These are phyloP conservation scores for Hephaestus fuliginosus DNA, from an alignment of 2,797 vertebrate species.

Conservation along the genomic window DNA sequence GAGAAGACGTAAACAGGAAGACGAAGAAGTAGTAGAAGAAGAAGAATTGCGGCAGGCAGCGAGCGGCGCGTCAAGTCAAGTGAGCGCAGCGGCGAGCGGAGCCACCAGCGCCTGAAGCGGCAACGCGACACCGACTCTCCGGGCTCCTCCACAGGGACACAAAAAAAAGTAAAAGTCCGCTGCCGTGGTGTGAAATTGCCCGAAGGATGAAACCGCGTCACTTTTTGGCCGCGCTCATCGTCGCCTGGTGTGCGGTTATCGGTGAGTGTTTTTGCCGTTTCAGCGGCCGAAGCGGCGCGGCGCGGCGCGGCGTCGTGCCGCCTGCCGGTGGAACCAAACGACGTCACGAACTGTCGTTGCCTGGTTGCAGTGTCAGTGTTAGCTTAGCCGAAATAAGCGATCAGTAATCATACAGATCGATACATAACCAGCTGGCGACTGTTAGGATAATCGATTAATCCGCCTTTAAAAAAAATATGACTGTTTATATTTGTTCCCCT, in stretches of 20 bases:
- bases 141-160: background rate
- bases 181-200: background rate
- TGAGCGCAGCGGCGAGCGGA: conserved; percentile 22
- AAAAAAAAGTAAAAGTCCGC: background rate
- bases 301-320: background rate
- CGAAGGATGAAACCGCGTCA: conserved; percentile 71
- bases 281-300: no score
- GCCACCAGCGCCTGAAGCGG: conserved; percentile 56
- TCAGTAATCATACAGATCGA: background rate
- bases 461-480: background rate
- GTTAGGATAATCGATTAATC: background rate
- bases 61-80: conserved; percentile 41
- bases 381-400: background rate
- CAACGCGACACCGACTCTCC: background rate
- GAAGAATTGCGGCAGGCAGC: background rate
- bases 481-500: background rate
- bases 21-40: no score
- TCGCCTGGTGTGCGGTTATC: conserved; percentile 58
- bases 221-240: conserved; percentile 21
- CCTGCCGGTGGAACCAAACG: background rate
- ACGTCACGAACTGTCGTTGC: conserved; percentile 8
- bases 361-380: background rate
- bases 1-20: background rate
- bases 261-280: conserved; percentile 76
- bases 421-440: background rate